Evolutionary conservation across 2,113 vertebrate species (phyloP), one percentile per base, ranked within the genome.

Genomic region (Proterorhinus semilunaris): DNA sequence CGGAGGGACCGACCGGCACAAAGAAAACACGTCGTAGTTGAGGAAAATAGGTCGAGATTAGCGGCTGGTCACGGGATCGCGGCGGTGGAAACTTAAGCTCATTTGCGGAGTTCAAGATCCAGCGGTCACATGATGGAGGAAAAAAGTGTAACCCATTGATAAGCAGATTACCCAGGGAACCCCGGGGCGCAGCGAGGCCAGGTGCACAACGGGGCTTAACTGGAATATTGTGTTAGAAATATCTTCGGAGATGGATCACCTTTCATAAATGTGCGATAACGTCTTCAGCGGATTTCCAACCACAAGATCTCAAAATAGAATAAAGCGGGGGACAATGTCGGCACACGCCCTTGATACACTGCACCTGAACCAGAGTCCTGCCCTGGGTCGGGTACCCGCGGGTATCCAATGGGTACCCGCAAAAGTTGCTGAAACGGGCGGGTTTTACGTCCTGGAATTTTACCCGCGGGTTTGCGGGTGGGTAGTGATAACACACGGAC

Each of bases 61-160:
- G 71, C 73, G 78, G 55, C 59, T 70, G 89, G 88, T 91, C 92
- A 93, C 83, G 89, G 88, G 91, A 92, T 85, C 73, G 76, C 73
- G 66, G 52, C 47, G 65, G 76, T 70, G 78, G 72, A 89, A 89
- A 81, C 21, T 66, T 90, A 89, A 91, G 88, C 90, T 90, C 74
- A 82, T 92, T 90, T 88, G 89, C 83, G 72, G 46, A 47, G 46
- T 47, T 47, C 17, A 85, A 72, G 74, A 86, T 88, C 90, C 79
- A 81, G 58, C 64, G 72, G 83, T 93, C 92, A 93, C 91, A 91
- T 93, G 92, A 87, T 74, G 59, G 74, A 72, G 71, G 72, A 68
- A 44, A 66, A 65, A 82, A 76, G 43, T 44, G 78, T 81, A 82
- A 69, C 15, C 16, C 80, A 80, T 66, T 74, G 53, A 85, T 87